phyloP scores from a whole-genome alignment of 2,797 vertebrate genomes.

The Cyclopterus lumpus region DNA sequence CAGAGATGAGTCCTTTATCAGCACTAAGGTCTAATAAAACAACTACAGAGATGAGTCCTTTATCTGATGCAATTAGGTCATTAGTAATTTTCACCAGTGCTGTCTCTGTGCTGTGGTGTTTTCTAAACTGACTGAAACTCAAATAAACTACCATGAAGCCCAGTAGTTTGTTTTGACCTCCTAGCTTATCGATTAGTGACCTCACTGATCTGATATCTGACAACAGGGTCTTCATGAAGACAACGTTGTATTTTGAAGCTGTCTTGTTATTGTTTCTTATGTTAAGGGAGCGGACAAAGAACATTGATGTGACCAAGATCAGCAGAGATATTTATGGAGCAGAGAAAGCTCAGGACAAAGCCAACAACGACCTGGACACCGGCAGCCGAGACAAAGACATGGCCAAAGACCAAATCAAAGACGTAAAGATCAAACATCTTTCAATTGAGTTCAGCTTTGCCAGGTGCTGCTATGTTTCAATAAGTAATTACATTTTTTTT shows the following conservation, averaged over 20 bases:
- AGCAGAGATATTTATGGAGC: conserved; percentile 73
- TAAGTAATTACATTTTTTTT: neutral
- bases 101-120: too few relatives aligned
- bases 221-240: neutral
- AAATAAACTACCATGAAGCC: too few relatives aligned
- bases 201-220: neutral
- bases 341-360: conserved; percentile 72
- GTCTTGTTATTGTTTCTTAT: conserved; percentile 16
- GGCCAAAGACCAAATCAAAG: conserved; percentile 62
- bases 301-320: conserved; percentile 73
- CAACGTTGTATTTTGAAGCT: neutral
- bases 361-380: conserved; percentile 66
- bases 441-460: neutral
- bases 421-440: conserved; percentile 72
- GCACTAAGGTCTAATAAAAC: too few relatives aligned
- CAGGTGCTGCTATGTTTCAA: neutral
- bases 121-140: too few relatives aligned
- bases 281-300: conserved; percentile 81
- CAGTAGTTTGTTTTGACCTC: neutral
- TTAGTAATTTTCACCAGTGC: too few relatives aligned
- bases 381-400: conserved; percentile 62
- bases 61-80: too few relatives aligned
- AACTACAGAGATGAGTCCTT: too few relatives aligned
- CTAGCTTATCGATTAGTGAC: neutral
- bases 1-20: too few relatives aligned